Percentiles rank a stretch among this genome's conserved stretches.
phyloP scores from a whole-genome alignment of 2,888 invertebrate species.

The Zygogramma bicolorata region DNA sequence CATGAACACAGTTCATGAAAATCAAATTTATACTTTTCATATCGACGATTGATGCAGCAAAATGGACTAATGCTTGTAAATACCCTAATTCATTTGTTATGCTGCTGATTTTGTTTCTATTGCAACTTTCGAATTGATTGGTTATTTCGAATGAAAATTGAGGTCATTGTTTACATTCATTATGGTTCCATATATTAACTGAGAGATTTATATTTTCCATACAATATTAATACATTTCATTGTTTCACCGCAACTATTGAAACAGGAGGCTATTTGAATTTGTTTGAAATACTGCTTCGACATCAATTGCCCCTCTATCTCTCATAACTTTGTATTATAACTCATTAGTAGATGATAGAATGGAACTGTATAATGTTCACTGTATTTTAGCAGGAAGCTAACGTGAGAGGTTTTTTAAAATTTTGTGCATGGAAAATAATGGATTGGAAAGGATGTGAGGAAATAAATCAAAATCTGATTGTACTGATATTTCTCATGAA shows the following conservation, averaged over 20 bases:
- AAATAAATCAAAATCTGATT: no score
- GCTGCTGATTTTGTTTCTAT: background rate
- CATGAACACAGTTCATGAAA: background rate
- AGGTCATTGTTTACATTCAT: background rate
- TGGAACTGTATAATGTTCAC: no score
- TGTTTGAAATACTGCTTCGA: background rate
- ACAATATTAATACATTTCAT: background rate
- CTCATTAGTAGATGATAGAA: no score
- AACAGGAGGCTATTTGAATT: background rate
- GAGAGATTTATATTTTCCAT: background rate
- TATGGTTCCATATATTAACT: background rate
- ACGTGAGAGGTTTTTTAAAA: no score
- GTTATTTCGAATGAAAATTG: background rate
- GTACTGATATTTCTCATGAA: no score
- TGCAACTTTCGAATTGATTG: background rate
- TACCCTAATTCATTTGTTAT: background rate
- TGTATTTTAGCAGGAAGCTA: no score
- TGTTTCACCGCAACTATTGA: background rate
- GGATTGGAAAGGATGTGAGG: no score
- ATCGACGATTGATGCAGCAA: background rate
- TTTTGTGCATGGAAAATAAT: no score
- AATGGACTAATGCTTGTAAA: background rate
- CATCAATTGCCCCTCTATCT: no score
- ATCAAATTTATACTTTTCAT: background rate
- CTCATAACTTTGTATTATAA: no score